Base-by-base conservation (phyloP, 2,113 vertebrate species). In the Daubentonia madagascariensis region DNA sequence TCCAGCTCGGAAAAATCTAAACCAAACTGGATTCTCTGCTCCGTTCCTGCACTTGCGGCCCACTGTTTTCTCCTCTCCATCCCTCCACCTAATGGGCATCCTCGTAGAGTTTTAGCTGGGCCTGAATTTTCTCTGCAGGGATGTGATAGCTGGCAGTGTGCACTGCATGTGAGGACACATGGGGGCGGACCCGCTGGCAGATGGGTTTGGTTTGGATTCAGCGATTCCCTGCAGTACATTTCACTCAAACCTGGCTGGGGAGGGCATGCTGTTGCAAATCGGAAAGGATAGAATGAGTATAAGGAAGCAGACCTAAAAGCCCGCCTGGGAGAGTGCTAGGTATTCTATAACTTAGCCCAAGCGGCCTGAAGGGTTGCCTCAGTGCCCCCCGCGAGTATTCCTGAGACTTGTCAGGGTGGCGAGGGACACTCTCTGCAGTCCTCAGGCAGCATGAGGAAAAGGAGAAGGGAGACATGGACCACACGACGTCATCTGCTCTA, bases 91-190 rank as follows among this genome's bases (percentile, higher is more conserved):
- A 23, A 30, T 37, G 6, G 0, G 14, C 1, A n/a, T 8, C 48
- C 18, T 1, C 57, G 0, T 1, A 3, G 13, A 25, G 67, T 43
- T 65, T 22, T 11, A 11, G 20, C 11, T 0, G 48, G 3, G 61
- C 9, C 50, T 4, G 7, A 3, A 1, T 22, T 32, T 43, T 32
- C 7, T 18, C 70, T 0, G 16, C 83, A 25, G 40, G 11, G 8
- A 13, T 23, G 8, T 28, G 16, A 1, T 1, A 2, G 59, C 14
- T 30, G 11, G 43, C 8, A 1, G 1, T 0, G 1, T 0, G 2
- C 8, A 0, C 68, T 8, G 2, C 0, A 14, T 0, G 0, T 16
- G 20, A 23, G 23, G 59, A 32, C 25, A 35, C 23, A 0, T 1
- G 5, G 8, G 0, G 54, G 9, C 0, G 7, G 25, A 1, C 59